Evolutionary conservation across 2,113 vertebrate genomes (phyloP).

Genomic region (Alethe castanea): DNA sequence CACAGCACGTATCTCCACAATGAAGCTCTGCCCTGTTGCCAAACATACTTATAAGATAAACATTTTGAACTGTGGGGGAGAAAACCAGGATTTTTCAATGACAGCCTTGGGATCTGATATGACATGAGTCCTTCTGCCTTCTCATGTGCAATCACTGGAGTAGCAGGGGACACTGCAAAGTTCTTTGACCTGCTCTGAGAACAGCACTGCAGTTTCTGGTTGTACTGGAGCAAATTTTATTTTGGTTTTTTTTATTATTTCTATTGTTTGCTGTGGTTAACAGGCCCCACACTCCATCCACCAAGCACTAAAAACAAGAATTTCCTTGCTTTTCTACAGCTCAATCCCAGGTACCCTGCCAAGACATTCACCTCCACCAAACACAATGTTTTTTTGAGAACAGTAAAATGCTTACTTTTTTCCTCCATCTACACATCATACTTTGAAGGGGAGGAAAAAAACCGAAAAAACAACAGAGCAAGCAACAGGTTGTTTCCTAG

Average conservation of each 20-base stretch:
- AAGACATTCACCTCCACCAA: not conserved
- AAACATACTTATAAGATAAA: not conserved
- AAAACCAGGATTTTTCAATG: not conserved
- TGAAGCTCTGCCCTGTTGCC: not conserved
- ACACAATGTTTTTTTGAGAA: not conserved
- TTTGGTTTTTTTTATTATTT: not conserved
- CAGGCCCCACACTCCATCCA: not conserved
- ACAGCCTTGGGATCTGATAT: rapidly evolving
- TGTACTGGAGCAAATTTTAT: not conserved
- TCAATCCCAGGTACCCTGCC: not conserved
- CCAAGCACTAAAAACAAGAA: not conserved
- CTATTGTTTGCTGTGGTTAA: not conserved
- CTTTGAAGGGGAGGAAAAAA: not conserved
- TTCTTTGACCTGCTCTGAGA: not conserved
- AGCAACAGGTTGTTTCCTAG: not conserved
- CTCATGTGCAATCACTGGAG: too few species aligned
- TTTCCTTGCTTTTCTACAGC: not conserved
- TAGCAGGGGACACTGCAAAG: not conserved
- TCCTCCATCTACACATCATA: not conserved
- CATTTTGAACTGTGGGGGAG: not conserved
- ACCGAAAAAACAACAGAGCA: not conserved
- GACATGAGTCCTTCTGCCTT: not conserved
- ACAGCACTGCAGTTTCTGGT: not conserved
- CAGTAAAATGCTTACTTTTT: not conserved
- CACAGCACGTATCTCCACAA: not conserved